Base-by-base conservation (phyloP, 2,113 vertebrate species). In the Calypte anna region DNA sequence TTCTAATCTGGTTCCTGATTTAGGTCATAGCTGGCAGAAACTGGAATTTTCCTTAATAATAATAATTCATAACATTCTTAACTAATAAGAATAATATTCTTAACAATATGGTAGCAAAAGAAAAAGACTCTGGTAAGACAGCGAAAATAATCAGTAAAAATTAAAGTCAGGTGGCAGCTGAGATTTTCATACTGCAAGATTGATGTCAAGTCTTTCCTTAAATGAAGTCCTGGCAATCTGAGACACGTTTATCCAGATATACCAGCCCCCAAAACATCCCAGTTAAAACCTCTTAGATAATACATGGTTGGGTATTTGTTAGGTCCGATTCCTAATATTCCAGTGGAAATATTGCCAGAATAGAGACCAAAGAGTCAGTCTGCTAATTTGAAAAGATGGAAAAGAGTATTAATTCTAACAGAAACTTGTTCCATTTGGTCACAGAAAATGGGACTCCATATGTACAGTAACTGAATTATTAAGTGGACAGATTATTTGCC, bases 401-500 rank as follows among this genome's bases (percentile, higher is more conserved):
- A 91, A 88, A 63, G 72, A 78, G 21, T 70, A 86, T 82, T 93
- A 69, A 82, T 94, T 91, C 88, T 90, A 93, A 78, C 68, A 86
- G 79, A 75, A 96, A 96, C 80, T 76, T 95, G 82, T 83, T 96
- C 76, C 48, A 53, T 81, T 80, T 93, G 51, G 0, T 95, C 57
- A 67, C 64, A 75, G 82, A 93, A 96, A 94, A 91, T 90, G 86
- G 88, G 88, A 83, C 95, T 96, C 96, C 96, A 95, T 96, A 96
- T 96, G 96, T 96, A 96, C 94, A 95, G 94, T 95, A 96, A 95
- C 94, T 96, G 82, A 96, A 96, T 96, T 96, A 96, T 96, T 96
- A 96, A 96, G 68, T 74, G 23, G 82, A 86, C 96, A 96, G 96
- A 96, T 96, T 96, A 96, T 96, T 75, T 95, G 96, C 96, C 83